phyloP scores from a whole-genome alignment of 2,113 vertebrate genomes.

The Phaethon lepturus region DNA sequence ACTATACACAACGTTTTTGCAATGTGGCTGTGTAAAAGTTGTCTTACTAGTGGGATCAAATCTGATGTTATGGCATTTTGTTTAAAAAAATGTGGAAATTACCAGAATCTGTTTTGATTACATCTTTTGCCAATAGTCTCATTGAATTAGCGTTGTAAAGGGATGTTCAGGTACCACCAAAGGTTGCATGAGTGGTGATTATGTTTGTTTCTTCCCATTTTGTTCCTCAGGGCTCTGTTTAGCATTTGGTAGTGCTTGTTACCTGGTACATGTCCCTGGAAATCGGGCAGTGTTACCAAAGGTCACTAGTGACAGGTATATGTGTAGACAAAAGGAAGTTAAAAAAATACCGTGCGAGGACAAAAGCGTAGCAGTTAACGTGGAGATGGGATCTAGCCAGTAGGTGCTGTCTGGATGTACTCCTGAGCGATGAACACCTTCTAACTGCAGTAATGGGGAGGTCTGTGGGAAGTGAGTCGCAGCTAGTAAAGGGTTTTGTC shows the following conservation, averaged over 20 bases:
- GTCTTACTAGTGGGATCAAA: not conserved
- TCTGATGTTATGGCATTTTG: not conserved
- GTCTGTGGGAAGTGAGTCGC: not conserved
- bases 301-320: not conserved
- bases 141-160: not conserved
- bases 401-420: not conserved
- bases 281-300: not conserved
- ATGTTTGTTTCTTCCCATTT: accelerated
- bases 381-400: not conserved
- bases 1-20: not conserved
- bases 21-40: accelerated
- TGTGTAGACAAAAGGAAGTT: not conserved
- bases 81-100: not conserved
- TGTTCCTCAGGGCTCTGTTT: not conserved
- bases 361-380: not conserved
- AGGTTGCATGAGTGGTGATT: not conserved
- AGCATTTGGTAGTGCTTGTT: not conserved
- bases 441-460: not conserved
- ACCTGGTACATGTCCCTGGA: not conserved
- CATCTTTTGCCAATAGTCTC: not conserved
- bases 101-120: not conserved
- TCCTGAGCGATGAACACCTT: not conserved
- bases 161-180: not conserved
- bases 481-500: not conserved
- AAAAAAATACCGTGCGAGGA: not conserved